These are phyloP conservation scores for Tragelaphus imberbis DNA, from an alignment of 2,113 vertebrate genomes.

Conservation along the genomic window DNA sequence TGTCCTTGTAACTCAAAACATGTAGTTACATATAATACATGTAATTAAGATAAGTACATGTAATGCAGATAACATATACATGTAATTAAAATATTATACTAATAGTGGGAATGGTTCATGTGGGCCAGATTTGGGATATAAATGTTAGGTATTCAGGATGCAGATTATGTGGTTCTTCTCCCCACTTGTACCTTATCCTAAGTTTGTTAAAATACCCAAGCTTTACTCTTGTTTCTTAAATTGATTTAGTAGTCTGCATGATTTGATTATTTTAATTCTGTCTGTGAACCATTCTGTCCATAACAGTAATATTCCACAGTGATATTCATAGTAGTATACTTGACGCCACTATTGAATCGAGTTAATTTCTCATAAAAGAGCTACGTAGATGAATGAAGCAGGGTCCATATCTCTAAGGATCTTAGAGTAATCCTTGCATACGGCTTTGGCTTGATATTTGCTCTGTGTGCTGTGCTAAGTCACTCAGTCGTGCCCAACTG, in stretches of 20 bases:
- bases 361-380: background rate
- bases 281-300: background rate
- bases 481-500: background rate
- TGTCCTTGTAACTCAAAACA: background rate
- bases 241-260: background rate
- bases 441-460: background rate
- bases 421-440: background rate
- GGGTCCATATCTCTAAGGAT: background rate
- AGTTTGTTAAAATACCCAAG: background rate
- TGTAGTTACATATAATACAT: background rate
- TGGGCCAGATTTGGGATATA: background rate
- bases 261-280: background rate
- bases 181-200: background rate
- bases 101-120: background rate
- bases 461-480: background rate
- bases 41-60: background rate
- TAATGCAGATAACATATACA: background rate
- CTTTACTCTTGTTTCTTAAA: background rate
- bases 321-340: background rate
- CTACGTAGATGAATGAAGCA: background rate
- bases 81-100: background rate
- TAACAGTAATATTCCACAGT: background rate
- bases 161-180: background rate
- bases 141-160: background rate
- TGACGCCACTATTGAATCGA: background rate